phyloP scores from a whole-genome alignment of 2,888 invertebrate genomes.

The Ornithoptera priamus region DNA sequence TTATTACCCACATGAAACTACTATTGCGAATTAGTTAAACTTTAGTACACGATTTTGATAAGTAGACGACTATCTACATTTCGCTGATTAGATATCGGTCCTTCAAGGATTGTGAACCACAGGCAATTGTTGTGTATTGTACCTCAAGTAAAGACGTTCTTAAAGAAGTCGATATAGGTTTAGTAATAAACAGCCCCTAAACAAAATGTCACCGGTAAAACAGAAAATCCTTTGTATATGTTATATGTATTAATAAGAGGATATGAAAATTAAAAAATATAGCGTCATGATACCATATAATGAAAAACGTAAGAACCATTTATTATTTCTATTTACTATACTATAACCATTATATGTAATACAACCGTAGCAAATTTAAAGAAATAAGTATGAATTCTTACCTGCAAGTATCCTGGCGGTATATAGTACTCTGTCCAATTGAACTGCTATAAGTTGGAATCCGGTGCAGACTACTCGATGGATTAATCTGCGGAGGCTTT shows the following conservation, averaged over 20 bases:
- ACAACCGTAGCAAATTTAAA: neutral
- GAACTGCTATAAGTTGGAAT: conserved; percentile 82
- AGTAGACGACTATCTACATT: conserved; percentile 59
- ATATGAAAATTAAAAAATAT: no score
- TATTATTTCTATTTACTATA: no score
- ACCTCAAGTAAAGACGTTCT: neutral
- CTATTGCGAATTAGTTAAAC: conserved; percentile 52
- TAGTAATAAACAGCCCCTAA: neutral
- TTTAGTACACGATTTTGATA: conserved; percentile 64
- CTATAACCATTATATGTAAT: neutral
- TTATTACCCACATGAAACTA: conserved; percentile 17
- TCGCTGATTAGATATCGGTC: conserved; percentile 68
- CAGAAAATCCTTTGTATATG: no score
- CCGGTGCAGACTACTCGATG: conserved; percentile 75
- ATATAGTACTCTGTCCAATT: conserved; percentile 77
- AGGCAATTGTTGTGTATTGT: conserved; percentile 24
- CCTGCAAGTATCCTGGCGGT: conserved; percentile 80
- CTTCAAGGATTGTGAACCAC: conserved; percentile 63
- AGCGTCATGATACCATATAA: no score
- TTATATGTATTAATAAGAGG: no score
- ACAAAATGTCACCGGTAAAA: no score
- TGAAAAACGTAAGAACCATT: no score
- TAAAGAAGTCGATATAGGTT: neutral
- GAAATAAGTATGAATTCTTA: conserved; percentile 38
- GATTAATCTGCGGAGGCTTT: conserved; percentile 58